Evolutionary conservation across 2,797 vertebrate genomes (phyloP), one percentile per base, ranked within the genome.

Genomic region (Sebastes trivittatus): DNA sequence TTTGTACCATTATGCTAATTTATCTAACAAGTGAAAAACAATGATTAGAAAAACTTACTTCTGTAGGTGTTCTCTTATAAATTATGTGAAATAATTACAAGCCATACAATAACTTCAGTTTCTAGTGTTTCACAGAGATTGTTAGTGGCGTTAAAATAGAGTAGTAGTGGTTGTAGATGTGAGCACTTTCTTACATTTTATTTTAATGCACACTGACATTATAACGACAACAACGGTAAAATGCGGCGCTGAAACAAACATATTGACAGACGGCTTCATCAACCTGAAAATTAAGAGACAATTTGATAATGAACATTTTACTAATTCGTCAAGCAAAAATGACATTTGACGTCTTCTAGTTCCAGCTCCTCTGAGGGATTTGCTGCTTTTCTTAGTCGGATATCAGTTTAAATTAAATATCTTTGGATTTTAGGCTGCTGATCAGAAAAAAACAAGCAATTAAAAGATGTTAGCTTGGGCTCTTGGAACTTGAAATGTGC

Each of bases 1-100:
- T 75, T 80, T 73, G 62, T 76, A 78, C 49, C 49, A 72, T 42
- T 84, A 71, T 80, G 36, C 75, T 61, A 16, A 76, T 61, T 64
- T 34, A 42, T 76, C 56, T 14, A 67, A 46, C 1, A 72, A 25
- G 16, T 11, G 4, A 36, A 52, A 58, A 56, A 55, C 4, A 46
- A 23, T 22, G 2, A 34, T 5, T 5, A 61, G 34, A 27, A 59
- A 20, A 27, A 23, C 10, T 5, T 11, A 56, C 42, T 59, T 38
- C 6, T 64, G 22, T 23, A 10, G 34, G 27, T 16, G 22, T 65
- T 67, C 59, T 54, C 36, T 72, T 4, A 6, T 34, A 63, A 52
- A 77, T 56, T 7, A 66, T 60, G 20, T 22, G 0, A 72, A 61
- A 64, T 56, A 13, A 69, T 77, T 52, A 60, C 18, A 7, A 62